Evolutionary conservation across 23 tunicate species (phyloP), one percentile per base, ranked within the genome.

Genomic region (Halocynthia aurantium): DNA sequence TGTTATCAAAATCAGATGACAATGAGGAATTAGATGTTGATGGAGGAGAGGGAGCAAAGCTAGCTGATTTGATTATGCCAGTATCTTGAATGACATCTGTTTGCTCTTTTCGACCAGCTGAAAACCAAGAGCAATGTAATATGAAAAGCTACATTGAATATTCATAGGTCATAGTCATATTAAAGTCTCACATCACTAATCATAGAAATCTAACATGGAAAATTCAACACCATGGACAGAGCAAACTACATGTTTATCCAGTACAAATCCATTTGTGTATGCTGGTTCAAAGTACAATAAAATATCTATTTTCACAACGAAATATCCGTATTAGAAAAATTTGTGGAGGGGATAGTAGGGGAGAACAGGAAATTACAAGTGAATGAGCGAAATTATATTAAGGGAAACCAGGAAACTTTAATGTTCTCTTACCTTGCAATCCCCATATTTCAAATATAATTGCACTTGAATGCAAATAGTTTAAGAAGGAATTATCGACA

Each of bases 361-460:
- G 44, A 4, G 4, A 31, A 31, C 44, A 15, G 63, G 63, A 58
- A 58, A 58, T 58, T 58, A 58, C 15, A n/a, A 58, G 17, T 65
- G 6, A 65, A 65, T 10, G 22, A 65, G n/a, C 6, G 9, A 15
- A 8, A 20, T 10, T 6, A 65, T 65, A 10, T 6, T 21, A 49
- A n/a, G n/a, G n/a, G n/a, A n/a, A n/a, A n/a, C n/a, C 52, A 12
- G 71, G 50, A 7, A 54, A 69, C 51, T 21, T 22, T 7, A 17
- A 52, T n/a, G n/a, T 69, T 21, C 73, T 21, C 17, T 10, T 83
- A 87, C 93, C 93, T 87, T 87, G 93, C 68, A 82, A 77, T 6
- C 93, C 93, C 93, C 93, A 87, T n/a, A 87, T 73, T 82, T 87
- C 93, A 0, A 87, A n/a, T 10, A 87, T 81, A 5, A 87, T 69